phyloP scores from a whole-genome alignment of 2,888 invertebrate species.

The Gortyna flavago region DNA sequence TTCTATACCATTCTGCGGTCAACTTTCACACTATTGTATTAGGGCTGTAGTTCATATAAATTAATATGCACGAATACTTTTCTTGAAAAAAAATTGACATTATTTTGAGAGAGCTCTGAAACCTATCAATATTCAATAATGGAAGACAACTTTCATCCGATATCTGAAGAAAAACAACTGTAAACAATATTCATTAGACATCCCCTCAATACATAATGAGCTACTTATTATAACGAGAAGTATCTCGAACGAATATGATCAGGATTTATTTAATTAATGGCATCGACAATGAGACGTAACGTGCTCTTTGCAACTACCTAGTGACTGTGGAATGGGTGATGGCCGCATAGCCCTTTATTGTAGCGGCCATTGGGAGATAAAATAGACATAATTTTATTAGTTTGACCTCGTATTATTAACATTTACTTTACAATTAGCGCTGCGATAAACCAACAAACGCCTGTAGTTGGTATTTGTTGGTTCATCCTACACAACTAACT shows the following conservation, averaged over 20 bases:
- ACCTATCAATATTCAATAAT: constrained; percentile 52
- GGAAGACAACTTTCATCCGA: constrained; percentile 32
- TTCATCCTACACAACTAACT: neutral
- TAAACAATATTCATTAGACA: constrained; percentile 55
- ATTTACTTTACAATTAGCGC: neutral
- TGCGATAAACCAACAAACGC: neutral
- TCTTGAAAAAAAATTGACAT: neutral
- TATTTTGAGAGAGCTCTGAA: neutral
- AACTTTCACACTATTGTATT: neutral
- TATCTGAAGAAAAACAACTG: constrained; percentile 31
- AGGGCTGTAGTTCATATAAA: constrained; percentile 12
- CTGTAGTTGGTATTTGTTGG: no score
- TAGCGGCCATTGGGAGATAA: no score
- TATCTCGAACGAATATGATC: neutral
- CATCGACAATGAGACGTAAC: neutral
- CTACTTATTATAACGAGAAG: constrained; percentile 26
- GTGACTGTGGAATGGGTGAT: neutral
- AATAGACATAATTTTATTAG: neutral
- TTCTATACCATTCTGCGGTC: constrained; percentile 15
- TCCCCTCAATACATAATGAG: constrained; percentile 44
- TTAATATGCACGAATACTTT: neutral
- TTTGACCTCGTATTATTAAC: neutral
- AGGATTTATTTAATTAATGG: neutral
- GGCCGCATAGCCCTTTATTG: neutral
- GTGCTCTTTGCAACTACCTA: neutral